Evolutionary conservation across 2,888 invertebrate species (phyloP).

Genomic region (Cantharis lateralis): DNA sequence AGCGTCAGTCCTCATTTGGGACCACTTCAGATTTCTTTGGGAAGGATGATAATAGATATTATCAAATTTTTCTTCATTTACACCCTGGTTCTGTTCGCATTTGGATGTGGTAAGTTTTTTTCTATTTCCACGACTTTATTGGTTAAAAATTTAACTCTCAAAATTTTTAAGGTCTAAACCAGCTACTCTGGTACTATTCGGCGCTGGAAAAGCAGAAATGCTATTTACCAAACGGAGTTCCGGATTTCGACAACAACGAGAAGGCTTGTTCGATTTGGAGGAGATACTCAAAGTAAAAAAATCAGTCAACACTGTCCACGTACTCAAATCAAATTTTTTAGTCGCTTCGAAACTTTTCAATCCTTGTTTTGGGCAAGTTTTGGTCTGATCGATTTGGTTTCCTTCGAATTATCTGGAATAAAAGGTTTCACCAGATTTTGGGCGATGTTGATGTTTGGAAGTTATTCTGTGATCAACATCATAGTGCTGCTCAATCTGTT

Average conservation of each 20-base stretch:
- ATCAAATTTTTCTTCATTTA: slow-evolving; percentile 93
- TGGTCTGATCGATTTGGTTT: slow-evolving; percentile 86
- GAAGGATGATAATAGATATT: slow-evolving; percentile 88
- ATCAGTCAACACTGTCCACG: background rate
- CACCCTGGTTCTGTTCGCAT: slow-evolving; percentile 84
- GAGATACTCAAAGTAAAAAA: slow-evolving; percentile 79
- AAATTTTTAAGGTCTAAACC: slow-evolving; percentile 69
- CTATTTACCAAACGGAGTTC: slow-evolving; percentile 70
- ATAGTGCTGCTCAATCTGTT: slow-evolving; percentile 91
- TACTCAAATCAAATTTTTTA: slow-evolving; percentile 51
- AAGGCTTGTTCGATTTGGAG: slow-evolving; percentile 87
- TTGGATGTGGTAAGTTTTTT: slow-evolving; percentile 77
- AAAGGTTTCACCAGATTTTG: slow-evolving; percentile 92
- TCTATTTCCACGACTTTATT: too few species aligned
- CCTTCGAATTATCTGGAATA: slow-evolving; percentile 86
- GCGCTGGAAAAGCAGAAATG: slow-evolving; percentile 83
- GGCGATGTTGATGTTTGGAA: slow-evolving; percentile 95
- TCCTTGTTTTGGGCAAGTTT: slow-evolving; percentile 97
- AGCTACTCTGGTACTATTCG: slow-evolving; percentile 92
- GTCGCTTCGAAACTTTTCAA: slow-evolving; percentile 92
- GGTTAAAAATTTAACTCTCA: too few species aligned
- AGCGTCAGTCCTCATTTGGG: slow-evolving; percentile 93
- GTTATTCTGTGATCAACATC: slow-evolving; percentile 93
- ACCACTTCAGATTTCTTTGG: slow-evolving; percentile 89
- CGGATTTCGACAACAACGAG: slow-evolving; percentile 77